phyloP scores from a whole-genome alignment of 2,888 invertebrate genomes.

The Ceramica pisi region DNA sequence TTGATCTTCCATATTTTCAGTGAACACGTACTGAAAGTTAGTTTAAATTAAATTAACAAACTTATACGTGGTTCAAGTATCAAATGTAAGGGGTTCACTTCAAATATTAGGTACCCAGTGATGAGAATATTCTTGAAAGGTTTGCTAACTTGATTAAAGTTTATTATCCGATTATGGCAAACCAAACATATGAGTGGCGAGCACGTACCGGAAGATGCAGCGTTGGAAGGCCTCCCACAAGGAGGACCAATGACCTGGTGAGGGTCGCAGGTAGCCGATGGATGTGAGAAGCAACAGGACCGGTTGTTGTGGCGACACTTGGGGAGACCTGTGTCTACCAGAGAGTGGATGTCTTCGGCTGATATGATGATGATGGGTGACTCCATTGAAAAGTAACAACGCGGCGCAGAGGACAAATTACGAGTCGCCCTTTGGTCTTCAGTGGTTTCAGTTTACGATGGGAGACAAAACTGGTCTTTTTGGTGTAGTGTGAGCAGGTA shows the following conservation, averaged over 20 bases:
- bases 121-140: slow-evolving; percentile 14
- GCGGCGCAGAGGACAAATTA: slow-evolving; percentile 51
- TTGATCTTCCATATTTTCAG: slow-evolving; percentile 11
- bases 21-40: slow-evolving; percentile 13
- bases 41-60: slow-evolving; percentile 40
- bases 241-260: no score
- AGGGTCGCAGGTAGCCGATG: no score
- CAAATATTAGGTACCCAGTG: slow-evolving; percentile 5
- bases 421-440: slow-evolving; percentile 36
- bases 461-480: slow-evolving; percentile 35
- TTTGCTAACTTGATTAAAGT: background rate
- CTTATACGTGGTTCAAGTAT: slow-evolving; percentile 12
- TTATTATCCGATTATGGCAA: background rate
- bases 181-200: background rate
- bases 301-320: no score
- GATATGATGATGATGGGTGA: slow-evolving; percentile 22
- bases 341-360: no score
- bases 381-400: slow-evolving; percentile 56
- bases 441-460: slow-evolving; percentile 36
- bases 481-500: background rate
- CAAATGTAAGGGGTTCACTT: background rate
- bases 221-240: no score
- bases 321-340: no score
- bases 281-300: no score
- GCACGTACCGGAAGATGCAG: no score